A percentile compares a stretch with the other conserved stretches of the same genome.
Conservation (phyloP, 2,797 vertebrate species). For the Cygnus olor region DNA sequence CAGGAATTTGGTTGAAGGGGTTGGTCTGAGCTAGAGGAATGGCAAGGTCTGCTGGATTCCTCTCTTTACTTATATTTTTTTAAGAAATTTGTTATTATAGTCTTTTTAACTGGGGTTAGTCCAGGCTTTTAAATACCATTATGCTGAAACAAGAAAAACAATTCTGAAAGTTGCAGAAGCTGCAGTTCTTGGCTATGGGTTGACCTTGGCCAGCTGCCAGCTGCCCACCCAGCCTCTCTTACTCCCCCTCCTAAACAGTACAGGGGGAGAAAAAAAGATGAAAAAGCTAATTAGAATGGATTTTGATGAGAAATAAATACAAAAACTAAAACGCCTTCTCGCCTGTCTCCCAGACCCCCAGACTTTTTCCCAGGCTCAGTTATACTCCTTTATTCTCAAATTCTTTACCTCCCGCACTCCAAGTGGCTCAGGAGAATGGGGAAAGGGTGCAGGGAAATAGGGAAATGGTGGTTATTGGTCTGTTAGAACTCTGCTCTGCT, state of each 20-base stretch:
- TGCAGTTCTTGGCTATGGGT: accelerated
- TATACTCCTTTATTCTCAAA: neutral
- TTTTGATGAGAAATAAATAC: neutral
- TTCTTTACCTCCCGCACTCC: neutral
- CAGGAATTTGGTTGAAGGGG: neutral
- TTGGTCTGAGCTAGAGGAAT: neutral
- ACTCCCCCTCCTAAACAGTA: neutral
- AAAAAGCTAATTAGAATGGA: neutral
- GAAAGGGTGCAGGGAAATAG: neutral
- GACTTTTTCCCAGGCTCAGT: neutral
- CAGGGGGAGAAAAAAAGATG: neutral
- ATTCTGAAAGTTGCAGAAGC: neutral
- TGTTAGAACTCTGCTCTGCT: neutral
- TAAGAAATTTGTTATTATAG: neutral
- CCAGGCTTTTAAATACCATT: neutral
- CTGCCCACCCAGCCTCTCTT: neutral
- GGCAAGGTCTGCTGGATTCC: neutral
- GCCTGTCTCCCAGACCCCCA: too few species aligned
- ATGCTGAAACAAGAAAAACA: neutral
- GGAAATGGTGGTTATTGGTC: too few species aligned
- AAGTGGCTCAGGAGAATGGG: accelerated
- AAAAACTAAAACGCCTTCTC: neutral
- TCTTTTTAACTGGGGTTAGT: neutral
- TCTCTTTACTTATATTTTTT: neutral
- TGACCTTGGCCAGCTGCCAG: neutral